A percentile compares a stretch with the other conserved stretches of the same genome.
These are phyloP conservation scores for Lepidothrix coronata DNA, from an alignment of 2,113 vertebrate genomes.

Conservation along the genomic window DNA sequence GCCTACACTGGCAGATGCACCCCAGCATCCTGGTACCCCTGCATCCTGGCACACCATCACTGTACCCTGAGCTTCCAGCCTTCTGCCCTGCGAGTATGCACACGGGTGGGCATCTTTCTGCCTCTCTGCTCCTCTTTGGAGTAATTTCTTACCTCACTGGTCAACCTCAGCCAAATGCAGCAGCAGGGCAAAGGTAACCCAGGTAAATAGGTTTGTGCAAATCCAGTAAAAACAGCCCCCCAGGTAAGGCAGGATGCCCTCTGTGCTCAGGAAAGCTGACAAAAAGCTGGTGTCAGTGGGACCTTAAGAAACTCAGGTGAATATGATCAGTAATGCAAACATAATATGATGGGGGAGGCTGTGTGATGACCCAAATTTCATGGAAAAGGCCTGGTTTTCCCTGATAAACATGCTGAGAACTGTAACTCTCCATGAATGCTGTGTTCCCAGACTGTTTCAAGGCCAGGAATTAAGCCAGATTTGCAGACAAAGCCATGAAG, in stretches of 20 bases:
- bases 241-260: neutral
- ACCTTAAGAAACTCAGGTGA: neutral
- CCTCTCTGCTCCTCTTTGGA: neutral
- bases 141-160: neutral
- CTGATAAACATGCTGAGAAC: neutral
- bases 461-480: conserved; percentile 6
- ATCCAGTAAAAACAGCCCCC: neutral
- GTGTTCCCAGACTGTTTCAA: neutral
- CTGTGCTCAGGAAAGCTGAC: neutral
- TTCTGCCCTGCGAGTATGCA: neutral
- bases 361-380: neutral
- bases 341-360: neutral
- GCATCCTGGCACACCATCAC: neutral
- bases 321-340: accelerated
- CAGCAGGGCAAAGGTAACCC: accelerated
- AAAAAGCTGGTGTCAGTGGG: neutral
- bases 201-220: neutral
- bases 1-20: neutral
- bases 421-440: neutral
- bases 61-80: neutral
- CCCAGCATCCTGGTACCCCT: neutral
- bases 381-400: neutral
- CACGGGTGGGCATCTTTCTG: accelerated
- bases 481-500: neutral
- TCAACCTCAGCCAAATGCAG: neutral